Base-by-base conservation (phyloP, 2,113 vertebrate species). In the Nothobranchius furzeri region DNA sequence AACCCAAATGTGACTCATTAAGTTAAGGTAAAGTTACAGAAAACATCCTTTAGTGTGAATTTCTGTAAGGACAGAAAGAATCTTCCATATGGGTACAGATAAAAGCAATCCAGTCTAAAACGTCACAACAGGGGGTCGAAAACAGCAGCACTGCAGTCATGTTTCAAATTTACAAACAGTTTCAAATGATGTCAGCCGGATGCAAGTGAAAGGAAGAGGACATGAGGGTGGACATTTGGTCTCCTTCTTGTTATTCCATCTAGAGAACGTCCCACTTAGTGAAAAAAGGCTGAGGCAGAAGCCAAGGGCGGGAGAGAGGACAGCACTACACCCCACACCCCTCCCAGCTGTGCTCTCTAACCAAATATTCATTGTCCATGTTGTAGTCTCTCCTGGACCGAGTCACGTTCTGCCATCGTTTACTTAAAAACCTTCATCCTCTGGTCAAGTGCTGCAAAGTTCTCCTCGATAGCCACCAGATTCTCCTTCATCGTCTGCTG, bases 401-500 rank as follows among this genome's bases (percentile, higher is more conserved):
- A 43, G 52, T 74, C 74, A 45, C 71, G 70, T 30, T 67, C 36
- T 14, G 50, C 60, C 13, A 13, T 13, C 0, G 0, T 70, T 95
- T 93, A 96, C 89, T 96, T 94, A 49, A 90, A 90, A 47, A 98
- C 79, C 63, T 93, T 95, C 91, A 97, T 95, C 84, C 96, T 92
- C 70, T 94, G 83, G 10, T 96, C 93, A 47, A 98, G 91, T 30
- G 87, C 90, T 47, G 89, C 64, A 78, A 98, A 95, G 86, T 96
- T 98, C 17, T 95, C 95, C 73, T 96, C 94, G 25, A 98, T 88
- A 0, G 93, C 85, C 64, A 81, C 85, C 70, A 96, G 87, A 78
- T 98, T 98, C 70, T 96, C 95, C 85, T 93, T 93, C 95, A 97
- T 96, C 1, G 96, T 96, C 66, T 92, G 93, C 87, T 96, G 95